A percentile compares a stretch with the other conserved stretches of the same genome.
Evolutionary conservation across 2,113 vertebrate species (phyloP).

Genomic region (Calonectris borealis): DNA sequence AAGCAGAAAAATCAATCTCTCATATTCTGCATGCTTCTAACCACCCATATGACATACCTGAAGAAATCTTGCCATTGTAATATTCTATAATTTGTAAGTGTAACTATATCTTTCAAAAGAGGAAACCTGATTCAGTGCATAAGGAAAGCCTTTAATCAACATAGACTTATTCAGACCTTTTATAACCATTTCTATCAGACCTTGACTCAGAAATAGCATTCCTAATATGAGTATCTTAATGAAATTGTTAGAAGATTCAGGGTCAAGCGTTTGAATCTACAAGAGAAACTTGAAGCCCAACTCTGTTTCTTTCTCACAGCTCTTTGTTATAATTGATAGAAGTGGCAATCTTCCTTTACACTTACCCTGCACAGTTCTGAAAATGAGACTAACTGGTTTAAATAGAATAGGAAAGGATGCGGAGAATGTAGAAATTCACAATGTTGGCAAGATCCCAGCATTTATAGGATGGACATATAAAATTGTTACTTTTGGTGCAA

Average conservation of each 20-base stretch:
- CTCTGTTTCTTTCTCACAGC: not conserved
- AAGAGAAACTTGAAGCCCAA: not conserved
- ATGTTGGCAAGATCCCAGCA: not conserved
- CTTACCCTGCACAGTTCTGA: not conserved
- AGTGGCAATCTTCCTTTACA: not conserved
- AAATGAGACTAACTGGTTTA: not conserved
- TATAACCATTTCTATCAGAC: not conserved
- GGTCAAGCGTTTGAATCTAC: not conserved
- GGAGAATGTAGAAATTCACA: not conserved
- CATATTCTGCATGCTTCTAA: not conserved
- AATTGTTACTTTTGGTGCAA: not conserved
- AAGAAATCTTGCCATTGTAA: not conserved
- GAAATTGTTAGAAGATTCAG: not conserved
- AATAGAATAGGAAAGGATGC: not conserved
- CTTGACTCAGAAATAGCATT: not conserved
- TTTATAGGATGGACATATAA: not conserved
- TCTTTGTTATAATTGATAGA: not conserved
- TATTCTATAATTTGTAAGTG: not conserved
- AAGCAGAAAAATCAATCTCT: not conserved
- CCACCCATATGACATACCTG: not conserved
- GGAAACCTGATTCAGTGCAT: not conserved
- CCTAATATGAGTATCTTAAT: not conserved
- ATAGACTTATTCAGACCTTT: not conserved
- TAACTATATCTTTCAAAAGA: not conserved
- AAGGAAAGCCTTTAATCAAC: not conserved